Percentiles rank a stretch among this genome's conserved stretches.
Evolutionary conservation across 2,888 invertebrate species (phyloP).

Genomic region (Apocheima hispidaria): DNA sequence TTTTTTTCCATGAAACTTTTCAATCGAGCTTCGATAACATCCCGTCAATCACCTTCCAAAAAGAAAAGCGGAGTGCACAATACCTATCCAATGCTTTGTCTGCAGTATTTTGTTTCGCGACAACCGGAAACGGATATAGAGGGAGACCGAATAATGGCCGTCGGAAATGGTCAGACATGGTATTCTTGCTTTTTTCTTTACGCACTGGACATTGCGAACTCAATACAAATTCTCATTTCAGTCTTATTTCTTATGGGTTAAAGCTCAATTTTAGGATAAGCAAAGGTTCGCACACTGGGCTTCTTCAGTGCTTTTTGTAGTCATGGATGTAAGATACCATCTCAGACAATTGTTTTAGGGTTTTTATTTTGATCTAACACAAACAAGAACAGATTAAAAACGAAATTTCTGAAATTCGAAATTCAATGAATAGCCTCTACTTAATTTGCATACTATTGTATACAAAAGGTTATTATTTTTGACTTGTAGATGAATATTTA

Average conservation of each 20-base stretch:
- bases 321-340: constrained; percentile 54
- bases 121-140: constrained; percentile 85
- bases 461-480: too few species aligned
- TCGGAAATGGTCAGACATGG: constrained; percentile 86
- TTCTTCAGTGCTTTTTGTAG: constrained; percentile 46
- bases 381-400: too few species aligned
- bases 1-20: background rate
- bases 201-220: constrained; percentile 78
- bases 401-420: too few species aligned
- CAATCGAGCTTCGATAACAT: constrained; percentile 30
- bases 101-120: constrained; percentile 83
- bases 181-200: constrained; percentile 79
- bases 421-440: too few species aligned
- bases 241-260: constrained; percentile 39
- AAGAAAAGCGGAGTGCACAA: constrained; percentile 39
- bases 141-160: constrained; percentile 86
- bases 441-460: too few species aligned
- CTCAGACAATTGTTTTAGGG: constrained; percentile 34
- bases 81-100: constrained; percentile 60
- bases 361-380: background rate
- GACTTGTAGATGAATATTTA: too few species aligned
- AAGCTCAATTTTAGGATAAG: constrained; percentile 34
- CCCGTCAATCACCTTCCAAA: constrained; percentile 41
- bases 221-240: constrained; percentile 57
- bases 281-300: background rate